Percentiles rank a stretch among this genome's conserved stretches.
Evolutionary conservation across 2,797 vertebrate species (phyloP).

Genomic region (Martes flavigula): DNA sequence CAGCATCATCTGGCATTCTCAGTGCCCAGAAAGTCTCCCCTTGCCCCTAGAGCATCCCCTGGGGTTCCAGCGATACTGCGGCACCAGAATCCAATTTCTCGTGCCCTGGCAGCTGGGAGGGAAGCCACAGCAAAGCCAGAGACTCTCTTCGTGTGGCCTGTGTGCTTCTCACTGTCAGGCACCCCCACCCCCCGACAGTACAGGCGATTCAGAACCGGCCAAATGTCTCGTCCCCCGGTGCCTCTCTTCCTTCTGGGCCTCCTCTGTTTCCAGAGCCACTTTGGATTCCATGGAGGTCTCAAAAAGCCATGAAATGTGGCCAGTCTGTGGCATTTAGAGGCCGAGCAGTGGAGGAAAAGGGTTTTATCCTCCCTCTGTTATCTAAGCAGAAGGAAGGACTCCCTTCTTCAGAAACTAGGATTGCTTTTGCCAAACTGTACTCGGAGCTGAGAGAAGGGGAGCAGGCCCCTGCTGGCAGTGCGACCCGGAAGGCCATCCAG

Average conservation of each 20-base stretch:
- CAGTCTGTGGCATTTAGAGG: neutral
- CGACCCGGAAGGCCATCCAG: neutral
- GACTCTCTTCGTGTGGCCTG: neutral
- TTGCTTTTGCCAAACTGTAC: constrained; percentile 13
- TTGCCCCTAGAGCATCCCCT: constrained; percentile 22
- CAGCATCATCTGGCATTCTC: neutral
- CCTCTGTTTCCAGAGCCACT: neutral
- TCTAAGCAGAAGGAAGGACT: neutral
- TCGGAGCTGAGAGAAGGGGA: neutral
- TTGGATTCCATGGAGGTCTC: neutral
- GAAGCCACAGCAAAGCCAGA: constrained; percentile 26
- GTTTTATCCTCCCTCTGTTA: neutral
- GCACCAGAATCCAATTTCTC: neutral
- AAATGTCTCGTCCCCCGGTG: neutral
- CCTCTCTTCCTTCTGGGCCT: neutral
- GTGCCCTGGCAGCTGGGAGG: neutral
- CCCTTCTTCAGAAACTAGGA: neutral
- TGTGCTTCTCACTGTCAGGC: neutral
- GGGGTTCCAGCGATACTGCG: neutral
- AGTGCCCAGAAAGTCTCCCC: constrained; percentile 64
- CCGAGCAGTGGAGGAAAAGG: neutral
- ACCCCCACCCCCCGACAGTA: neutral
- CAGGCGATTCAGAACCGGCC: neutral
- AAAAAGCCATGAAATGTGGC: neutral
- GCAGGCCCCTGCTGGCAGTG: neutral